Percentiles rank a stretch among this genome's conserved stretches.
Conservation (phyloP, 64 coral and sea anemone genomes). For the Pocillopora verrucosa region DNA sequence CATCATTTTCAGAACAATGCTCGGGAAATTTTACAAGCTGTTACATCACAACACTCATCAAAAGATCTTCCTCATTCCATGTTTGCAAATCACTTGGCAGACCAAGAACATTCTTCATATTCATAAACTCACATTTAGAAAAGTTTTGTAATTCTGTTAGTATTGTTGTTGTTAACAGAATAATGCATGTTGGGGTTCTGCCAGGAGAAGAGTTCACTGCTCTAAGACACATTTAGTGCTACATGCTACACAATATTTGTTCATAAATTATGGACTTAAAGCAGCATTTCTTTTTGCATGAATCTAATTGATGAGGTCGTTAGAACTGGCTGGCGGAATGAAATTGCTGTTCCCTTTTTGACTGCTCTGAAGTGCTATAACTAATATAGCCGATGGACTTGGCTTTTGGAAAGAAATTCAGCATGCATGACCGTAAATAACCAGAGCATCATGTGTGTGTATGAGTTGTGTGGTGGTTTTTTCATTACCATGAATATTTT, state of each 20-base stretch:
- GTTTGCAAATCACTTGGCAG: too few species aligned
- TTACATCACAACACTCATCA: too few species aligned
- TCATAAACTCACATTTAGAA: too few species aligned
- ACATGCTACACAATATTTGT: background rate
- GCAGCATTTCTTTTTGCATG: background rate
- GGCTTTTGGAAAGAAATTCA: conserved; percentile 41
- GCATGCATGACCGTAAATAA: conserved; percentile 15
- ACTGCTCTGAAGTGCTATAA: background rate
- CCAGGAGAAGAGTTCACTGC: conserved; percentile 20
- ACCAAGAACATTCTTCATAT: too few species aligned
- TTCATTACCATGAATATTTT: too few species aligned
- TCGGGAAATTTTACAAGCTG: too few species aligned
- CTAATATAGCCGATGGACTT: background rate
- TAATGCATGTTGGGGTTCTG: conserved; percentile 42
- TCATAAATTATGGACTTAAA: background rate
- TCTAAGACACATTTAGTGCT: background rate
- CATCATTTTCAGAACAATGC: too few species aligned
- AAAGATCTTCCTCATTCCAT: too few species aligned
- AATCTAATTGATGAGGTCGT: background rate
- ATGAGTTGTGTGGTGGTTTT: too few species aligned
- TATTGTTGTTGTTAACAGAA: background rate
- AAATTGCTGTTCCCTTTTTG: background rate
- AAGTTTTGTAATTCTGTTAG: too few species aligned
- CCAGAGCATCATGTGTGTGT: background rate
- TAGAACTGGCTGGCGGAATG: conserved; percentile 27